phyloP scores from a whole-genome alignment of 2,888 invertebrate species.

The Himalopsyche tibetana region DNA sequence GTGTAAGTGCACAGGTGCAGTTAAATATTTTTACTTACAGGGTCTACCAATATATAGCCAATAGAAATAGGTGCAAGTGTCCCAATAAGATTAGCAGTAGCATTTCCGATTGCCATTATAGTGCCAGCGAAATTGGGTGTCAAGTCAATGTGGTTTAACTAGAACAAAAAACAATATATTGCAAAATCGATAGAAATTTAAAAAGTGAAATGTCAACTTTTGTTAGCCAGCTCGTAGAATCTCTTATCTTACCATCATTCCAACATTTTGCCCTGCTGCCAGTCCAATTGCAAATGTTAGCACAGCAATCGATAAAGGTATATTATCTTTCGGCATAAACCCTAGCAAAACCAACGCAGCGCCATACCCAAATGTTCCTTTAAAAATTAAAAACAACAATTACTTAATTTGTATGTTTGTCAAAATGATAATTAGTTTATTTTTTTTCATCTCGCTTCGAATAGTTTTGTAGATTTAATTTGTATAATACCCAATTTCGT shows the following conservation, averaged over 20 bases:
- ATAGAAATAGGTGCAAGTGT: conserved; percentile 72
- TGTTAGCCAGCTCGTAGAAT: not conserved
- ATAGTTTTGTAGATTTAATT: no score
- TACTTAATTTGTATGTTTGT: not conserved
- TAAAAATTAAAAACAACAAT: not conserved
- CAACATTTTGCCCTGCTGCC: conserved; percentile 66
- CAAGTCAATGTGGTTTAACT: conserved; percentile 74
- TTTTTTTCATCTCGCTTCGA: no score
- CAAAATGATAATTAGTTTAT: no score
- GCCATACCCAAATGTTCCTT: conserved; percentile 50
- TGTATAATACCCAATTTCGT: no score
- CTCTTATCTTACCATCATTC: conserved; percentile 50
- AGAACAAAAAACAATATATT: conserved; percentile 58
- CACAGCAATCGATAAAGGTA: conserved; percentile 46
- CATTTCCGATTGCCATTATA: conserved; percentile 75
- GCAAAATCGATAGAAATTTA: not conserved
- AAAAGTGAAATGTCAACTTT: not conserved
- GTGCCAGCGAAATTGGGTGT: conserved; percentile 75
- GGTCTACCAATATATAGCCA: conserved; percentile 69
- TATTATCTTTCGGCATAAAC: conserved; percentile 51
- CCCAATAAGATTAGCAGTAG: conserved; percentile 71
- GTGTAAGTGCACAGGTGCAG: no score
- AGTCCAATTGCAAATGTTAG: conserved; percentile 65
- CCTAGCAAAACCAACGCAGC: conserved; percentile 46
- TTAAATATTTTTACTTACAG: conserved; percentile 67